Percentiles rank a stretch among this genome's conserved stretches.
These are phyloP conservation scores for Sanderia malayensis DNA, from an alignment of 30 jellyfish, hydroid and myxozoan genomes.

Conservation along the genomic window DNA sequence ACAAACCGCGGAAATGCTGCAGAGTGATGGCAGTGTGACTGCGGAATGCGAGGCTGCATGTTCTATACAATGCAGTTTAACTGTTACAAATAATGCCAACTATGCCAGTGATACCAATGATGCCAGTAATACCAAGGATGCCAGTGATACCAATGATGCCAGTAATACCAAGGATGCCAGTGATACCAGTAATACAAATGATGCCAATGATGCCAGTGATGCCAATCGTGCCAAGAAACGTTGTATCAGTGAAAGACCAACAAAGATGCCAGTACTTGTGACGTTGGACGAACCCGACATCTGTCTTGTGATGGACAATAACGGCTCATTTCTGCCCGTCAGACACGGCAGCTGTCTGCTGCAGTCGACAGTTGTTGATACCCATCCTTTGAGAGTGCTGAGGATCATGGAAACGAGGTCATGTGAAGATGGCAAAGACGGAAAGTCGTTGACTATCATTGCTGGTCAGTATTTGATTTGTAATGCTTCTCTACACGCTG, in stretches of 20 bases:
- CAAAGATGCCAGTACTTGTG: slow-evolving; percentile 22
- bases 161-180: no score
- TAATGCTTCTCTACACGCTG: no score
- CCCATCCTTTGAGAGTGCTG: slow-evolving; percentile 60
- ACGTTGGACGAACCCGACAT: slow-evolving; percentile 15
- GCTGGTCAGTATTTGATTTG: slow-evolving; percentile 79
- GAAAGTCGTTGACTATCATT: slow-evolving; percentile 55
- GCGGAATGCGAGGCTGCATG: slow-evolving; percentile 71
- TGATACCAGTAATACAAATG: not conserved
- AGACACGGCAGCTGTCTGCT: slow-evolving; percentile 55
- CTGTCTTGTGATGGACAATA: slow-evolving; percentile 64
- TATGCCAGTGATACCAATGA: no score
- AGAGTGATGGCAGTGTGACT: slow-evolving; percentile 55
- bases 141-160: not conserved
- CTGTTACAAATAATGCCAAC: slow-evolving; percentile 3
- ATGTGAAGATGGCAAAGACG: slow-evolving; percentile 40
- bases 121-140: not conserved
- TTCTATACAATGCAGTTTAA: slow-evolving; percentile 58
- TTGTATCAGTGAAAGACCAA: no score
- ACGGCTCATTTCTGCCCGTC: slow-evolving; percentile 62
- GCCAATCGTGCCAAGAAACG: no score
- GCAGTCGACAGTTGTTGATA: slow-evolving; percentile 64
- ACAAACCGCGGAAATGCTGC: slow-evolving; percentile 23
- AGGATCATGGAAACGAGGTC: slow-evolving; percentile 24
- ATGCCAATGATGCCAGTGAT: not conserved